Evolutionary conservation across 2,113 vertebrate species (phyloP), one percentile per base, ranked within the genome.

Genomic region (Hippocampus guttulatus): DNA sequence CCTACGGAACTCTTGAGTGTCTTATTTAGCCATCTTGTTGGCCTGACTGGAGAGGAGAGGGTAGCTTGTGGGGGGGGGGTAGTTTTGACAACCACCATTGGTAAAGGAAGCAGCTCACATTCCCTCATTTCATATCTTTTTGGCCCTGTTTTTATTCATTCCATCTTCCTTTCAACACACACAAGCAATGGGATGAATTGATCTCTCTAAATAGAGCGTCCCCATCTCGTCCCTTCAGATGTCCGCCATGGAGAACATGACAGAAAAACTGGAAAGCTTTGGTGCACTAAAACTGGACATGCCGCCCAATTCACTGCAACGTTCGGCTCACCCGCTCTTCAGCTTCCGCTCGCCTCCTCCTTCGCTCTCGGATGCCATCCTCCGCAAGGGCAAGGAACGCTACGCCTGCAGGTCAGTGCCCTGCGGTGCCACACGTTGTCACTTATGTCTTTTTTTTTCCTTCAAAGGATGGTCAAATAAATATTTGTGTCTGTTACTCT

Each of bases 171-270:
- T 63, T 70, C 67, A 12, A 9, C 21, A 73, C 20, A 67, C 20
- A 71, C 23, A 73, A 15, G 16, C 11, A 45, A 41, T 40, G 20
- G 38, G 9, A 21, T 20, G 12, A 18, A 62, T 62, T 30, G 12
- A 62, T 62, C 30, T 62, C 15, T 8, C 27, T 61, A 33, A 63
- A 40, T 63, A 41, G n/a, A n/a, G 10, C 21, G 5, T 9, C 1
- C 47, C n/a, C 2, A 69, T 68, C 40, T 45, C 30, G 12, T 10
- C 18, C 47, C 66, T 6, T 51, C 74, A 99, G 97, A 95, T 99
- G 96, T 96, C 97, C 18, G 97, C 97, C 78, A 99, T 98, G 67
- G 96, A 99, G 88, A 99, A 94, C 12, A 99, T 99, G 97, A 97
- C 97, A 0, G 97, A 99, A 89, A 98, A 98, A 81, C 91, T 98